Base-by-base conservation (phyloP, 2,888 invertebrate genomes). In the Epinotia brunnichana region DNA sequence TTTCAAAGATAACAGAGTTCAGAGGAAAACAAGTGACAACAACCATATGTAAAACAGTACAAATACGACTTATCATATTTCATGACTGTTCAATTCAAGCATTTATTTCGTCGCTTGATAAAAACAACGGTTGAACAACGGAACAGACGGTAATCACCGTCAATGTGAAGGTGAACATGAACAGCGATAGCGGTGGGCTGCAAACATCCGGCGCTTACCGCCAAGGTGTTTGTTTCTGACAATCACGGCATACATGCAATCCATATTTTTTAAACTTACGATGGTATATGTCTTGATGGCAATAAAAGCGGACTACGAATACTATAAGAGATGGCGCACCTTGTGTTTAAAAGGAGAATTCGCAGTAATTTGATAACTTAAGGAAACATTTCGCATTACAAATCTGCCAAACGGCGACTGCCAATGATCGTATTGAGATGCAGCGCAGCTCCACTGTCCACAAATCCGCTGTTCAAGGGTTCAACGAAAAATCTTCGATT, bases 161-260 rank as follows among this genome's bases (percentile, higher is more conserved):
- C 63, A 73, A 73, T 69, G 73, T 57, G 70, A 66, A 61, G 74
- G 74, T 74, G 74, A 73, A 69, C 73, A 67, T 60, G 48, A 35
- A 68, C 61, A 62, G 67, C 41, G 66, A 72, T 72, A 72, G 57
- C 68, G 48, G 69, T 54, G 63, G 48, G 59, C 62, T 44, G 61
- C 71, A 64, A 74, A 74, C 71, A 69, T 74, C 74, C 74, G 74
- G 39, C 41, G 67, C 21, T 41, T 41, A 56, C 54, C 66, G 62
- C 48, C 35, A 19, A 24, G 24, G 63, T 67, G 61, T 73, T 51
- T 57, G 68, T 68, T 56, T 62, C 48, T 41, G 41, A 57, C 63
- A 73, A 69, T 63, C 68, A 63, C 53, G 11, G 59, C 48, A 13
- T 44, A 60, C n/a, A n/a, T 48, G 3, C 48, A 15, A 44, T 35